Conservation (phyloP, 2,797 vertebrate genomes). For the Loriculus beryllinus region DNA sequence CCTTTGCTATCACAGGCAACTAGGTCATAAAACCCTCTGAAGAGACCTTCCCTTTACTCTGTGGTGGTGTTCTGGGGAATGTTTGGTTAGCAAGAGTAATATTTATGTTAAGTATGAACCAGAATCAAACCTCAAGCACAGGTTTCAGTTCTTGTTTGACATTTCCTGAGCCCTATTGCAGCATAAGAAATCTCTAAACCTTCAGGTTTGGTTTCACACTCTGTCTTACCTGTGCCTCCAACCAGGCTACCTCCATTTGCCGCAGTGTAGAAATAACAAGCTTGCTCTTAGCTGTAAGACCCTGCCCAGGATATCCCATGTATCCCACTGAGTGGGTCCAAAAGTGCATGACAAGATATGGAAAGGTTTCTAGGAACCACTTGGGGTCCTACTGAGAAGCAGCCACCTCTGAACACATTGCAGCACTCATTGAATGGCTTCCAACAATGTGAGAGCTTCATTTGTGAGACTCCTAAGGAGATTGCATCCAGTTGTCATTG, state of each 20-base stretch:
- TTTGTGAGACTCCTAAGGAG: conserved; percentile 21
- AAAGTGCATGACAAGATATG: background rate
- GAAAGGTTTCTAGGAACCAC: background rate
- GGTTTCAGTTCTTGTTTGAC: background rate
- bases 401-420: conserved; percentile 10
- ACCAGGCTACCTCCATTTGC: background rate
- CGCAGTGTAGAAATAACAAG: background rate
- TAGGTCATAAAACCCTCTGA: background rate
- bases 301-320: background rate
- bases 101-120: background rate
- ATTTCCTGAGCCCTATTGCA: background rate
- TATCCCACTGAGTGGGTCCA: background rate
- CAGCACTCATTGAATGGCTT: conserved; percentile 23
- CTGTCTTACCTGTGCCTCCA: background rate
- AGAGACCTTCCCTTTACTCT: background rate
- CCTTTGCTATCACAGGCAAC: background rate
- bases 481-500: conserved; percentile 55
- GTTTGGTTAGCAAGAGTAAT: background rate
- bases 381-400: background rate
- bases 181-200: background rate
- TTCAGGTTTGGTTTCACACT: background rate
- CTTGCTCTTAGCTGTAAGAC: background rate
- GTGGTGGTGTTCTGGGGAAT: accelerated
- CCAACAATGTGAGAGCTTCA: conserved; percentile 14
- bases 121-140: background rate